These are phyloP conservation scores for Macrophya annulata DNA, from an alignment of 2,888 invertebrate species.

Conservation along the genomic window DNA sequence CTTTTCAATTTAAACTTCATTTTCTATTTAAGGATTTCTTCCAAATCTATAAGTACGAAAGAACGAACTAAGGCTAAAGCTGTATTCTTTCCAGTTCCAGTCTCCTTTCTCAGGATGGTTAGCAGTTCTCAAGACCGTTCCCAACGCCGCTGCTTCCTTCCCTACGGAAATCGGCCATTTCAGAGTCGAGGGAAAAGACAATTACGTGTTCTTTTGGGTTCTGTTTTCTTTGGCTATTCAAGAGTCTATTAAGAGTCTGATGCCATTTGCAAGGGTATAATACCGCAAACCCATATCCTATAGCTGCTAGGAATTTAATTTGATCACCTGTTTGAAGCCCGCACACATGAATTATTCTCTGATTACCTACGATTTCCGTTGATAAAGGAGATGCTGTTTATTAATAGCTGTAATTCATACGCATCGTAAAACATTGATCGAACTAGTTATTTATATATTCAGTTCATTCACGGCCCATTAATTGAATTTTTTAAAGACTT, in stretches of 20 bases:
- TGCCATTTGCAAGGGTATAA: slow-evolving; percentile 5
- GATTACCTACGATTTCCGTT: slow-evolving; percentile 28
- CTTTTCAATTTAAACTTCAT: slow-evolving; percentile 12
- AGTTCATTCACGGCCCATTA: slow-evolving; percentile 26
- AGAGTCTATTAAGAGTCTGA: slow-evolving; percentile 38
- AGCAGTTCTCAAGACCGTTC: slow-evolving; percentile 47
- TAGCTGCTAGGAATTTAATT: slow-evolving; percentile 7
- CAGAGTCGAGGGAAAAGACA: slow-evolving; percentile 49
- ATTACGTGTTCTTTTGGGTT: slow-evolving; percentile 38
- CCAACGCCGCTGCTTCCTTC: slow-evolving; percentile 30
- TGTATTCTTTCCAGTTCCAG: slow-evolving; percentile 32
- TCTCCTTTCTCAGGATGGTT: slow-evolving; percentile 1
- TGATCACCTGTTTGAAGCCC: slow-evolving; percentile 10
- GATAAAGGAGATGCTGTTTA: neutral
- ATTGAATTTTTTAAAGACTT: neutral
- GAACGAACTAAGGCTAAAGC: neutral
- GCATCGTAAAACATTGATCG: neutral
- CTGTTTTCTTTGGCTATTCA: slow-evolving; percentile 13
- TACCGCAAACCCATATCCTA: neutral
- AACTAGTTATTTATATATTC: neutral
- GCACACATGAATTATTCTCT: slow-evolving; percentile 22
- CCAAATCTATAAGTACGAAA: neutral
- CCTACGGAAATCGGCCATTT: slow-evolving; percentile 47
- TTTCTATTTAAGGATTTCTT: slow-evolving; percentile 13
- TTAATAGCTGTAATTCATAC: neutral